Conservation (phyloP, 2,797 vertebrate genomes). For the Rhabdophis nuchalis region DNA sequence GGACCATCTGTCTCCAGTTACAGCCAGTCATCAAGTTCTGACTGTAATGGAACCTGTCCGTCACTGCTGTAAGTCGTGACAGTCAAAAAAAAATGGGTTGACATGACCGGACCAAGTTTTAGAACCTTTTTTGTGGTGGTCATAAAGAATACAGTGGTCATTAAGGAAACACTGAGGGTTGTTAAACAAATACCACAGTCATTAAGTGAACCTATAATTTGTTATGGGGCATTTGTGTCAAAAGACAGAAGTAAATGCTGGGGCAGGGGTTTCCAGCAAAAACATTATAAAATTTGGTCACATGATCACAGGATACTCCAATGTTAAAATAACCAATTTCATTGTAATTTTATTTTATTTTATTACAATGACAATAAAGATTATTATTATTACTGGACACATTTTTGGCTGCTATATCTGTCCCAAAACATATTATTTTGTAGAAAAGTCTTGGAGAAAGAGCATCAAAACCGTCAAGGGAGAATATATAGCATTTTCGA, state of each 20-base stretch:
- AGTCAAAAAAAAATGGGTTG: neutral
- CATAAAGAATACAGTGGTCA: neutral
- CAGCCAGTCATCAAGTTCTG: neutral
- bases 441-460: neutral
- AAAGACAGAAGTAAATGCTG: neutral
- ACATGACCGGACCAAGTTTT: neutral
- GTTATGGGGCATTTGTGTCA: neutral
- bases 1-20: neutral
- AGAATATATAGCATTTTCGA: neutral
- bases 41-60: neutral
- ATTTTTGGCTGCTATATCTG: neutral
- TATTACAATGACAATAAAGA: no score
- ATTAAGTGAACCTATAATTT: neutral
- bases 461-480: neutral
- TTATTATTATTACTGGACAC: no score
- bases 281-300: neutral
- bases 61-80: neutral
- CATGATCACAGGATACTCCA: neutral
- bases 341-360: no score
- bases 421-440: neutral
- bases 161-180: neutral
- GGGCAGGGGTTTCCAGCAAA: neutral
- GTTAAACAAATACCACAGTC: neutral
- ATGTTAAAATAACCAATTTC: neutral
- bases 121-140: neutral